Conservation (phyloP, 2,113 vertebrate species). For the Egretta garzetta region DNA sequence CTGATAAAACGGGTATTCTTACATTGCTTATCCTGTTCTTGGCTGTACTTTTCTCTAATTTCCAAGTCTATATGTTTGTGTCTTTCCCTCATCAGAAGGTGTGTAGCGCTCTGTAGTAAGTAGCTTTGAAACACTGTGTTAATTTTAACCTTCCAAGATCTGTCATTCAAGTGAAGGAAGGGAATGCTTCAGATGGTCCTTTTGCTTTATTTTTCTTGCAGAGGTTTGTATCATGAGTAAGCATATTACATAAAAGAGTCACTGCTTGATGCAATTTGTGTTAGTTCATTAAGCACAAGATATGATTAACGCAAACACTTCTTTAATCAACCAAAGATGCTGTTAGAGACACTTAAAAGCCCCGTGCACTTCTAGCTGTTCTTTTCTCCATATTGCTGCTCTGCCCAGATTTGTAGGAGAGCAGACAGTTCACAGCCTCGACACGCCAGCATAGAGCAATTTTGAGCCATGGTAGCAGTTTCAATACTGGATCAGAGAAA, state of each 20-base stretch:
- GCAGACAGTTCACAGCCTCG: neutral
- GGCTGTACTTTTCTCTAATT: neutral
- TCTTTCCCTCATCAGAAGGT: neutral
- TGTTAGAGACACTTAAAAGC: neutral
- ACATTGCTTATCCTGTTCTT: neutral
- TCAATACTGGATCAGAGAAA: neutral
- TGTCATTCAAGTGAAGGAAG: neutral
- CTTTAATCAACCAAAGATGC: neutral
- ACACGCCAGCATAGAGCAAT: neutral
- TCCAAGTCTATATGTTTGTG: neutral
- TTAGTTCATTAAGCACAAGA: conserved; percentile 16
- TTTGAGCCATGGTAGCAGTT: neutral
- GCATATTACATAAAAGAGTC: neutral
- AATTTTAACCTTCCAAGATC: neutral
- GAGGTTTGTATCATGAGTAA: neutral
- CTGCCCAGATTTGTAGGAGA: neutral
- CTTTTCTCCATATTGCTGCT: neutral
- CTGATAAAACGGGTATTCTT: neutral
- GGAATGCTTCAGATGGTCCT: neutral
- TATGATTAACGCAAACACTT: conserved; percentile 2
- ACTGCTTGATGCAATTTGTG: conserved; percentile 1
- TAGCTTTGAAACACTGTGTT: neutral
- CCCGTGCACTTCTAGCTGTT: neutral
- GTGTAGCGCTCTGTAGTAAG: fast-evolving
- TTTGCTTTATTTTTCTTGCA: neutral